Evolutionary conservation across 2,888 invertebrate species (phyloP), one percentile per base, ranked within the genome.

Genomic region (Marronus borbonicus): DNA sequence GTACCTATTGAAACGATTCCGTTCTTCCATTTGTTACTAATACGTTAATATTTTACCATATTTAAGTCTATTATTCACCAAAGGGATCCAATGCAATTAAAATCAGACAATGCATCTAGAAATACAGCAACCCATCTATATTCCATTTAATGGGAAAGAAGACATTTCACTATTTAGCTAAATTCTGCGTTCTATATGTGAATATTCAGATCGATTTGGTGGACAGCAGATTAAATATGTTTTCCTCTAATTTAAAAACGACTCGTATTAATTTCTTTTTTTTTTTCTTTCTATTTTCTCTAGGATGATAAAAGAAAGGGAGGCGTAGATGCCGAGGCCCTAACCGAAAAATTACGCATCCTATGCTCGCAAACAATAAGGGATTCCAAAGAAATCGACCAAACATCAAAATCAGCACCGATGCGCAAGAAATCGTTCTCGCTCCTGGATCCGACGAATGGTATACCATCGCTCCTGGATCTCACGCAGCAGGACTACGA

Each of bases 401-500:
- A 58, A 5, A 76, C 83, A n/a, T 78, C 79, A 20, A 82, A 81
- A 28, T 74, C 72, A 7, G 77, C 77, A 62, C 79, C 77, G 50
- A 83, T 87, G 4, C 83, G 88, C 36, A 88, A 88, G 83, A 88
- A 86, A 80, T 88, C 89, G 3, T 84, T 88, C 60, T 88, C 88
- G 0, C 83, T 90, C 28, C 83, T 90, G 70, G 88, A 89, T 74
- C 88, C 89, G 2, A 88, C 89, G 44, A 86, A 87, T 7, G 85
- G 86, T 3, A 88, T 90, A 77, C 87, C 89, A 5, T 89, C 89
- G 1, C 83, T 90, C 62, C 80, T 89, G 80, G 90, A 90, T 82
- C 85, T 91, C 58, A 90, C 90, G 2, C 89, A 90, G 80, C 90
- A 89, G 81, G 91, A 91, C 83, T 91, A 88, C 81, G 91, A 90